Evolutionary conservation across 2,888 invertebrate species (phyloP).

Genomic region (Rugalucina vietnamica): DNA sequence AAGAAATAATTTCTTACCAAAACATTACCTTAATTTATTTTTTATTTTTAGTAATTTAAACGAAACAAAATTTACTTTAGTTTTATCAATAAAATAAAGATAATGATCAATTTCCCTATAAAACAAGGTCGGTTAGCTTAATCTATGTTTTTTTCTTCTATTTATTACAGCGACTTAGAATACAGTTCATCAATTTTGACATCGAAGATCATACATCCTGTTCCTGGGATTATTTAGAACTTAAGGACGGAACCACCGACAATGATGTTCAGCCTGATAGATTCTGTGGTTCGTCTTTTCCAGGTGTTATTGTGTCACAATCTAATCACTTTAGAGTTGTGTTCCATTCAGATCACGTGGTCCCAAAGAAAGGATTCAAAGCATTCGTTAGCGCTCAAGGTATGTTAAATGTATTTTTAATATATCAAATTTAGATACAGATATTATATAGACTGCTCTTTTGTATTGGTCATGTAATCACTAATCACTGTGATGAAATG

Average conservation of each 20-base stretch:
- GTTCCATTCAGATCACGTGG: constrained; percentile 44
- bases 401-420: neutral
- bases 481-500: no score
- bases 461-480: no score
- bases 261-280: neutral
- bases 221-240: constrained; percentile 42
- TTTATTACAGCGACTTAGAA: constrained; percentile 10
- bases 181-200: constrained; percentile 11
- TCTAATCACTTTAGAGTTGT: constrained; percentile 13
- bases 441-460: no score
- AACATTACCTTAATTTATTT: no score
- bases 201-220: constrained; percentile 17
- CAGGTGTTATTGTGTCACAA: neutral
- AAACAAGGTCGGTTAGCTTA: no score
- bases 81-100: no score
- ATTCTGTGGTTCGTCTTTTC: constrained; percentile 13
- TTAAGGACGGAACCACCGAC: neutral
- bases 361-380: constrained; percentile 39
- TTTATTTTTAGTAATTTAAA: no score
- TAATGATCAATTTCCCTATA: no score
- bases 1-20: no score
- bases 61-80: no score
- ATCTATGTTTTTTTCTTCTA: no score
- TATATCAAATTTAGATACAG: no score
- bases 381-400: neutral